phyloP scores from a whole-genome alignment of 2,888 invertebrate genomes.

The Catotricha subobsoleta region DNA sequence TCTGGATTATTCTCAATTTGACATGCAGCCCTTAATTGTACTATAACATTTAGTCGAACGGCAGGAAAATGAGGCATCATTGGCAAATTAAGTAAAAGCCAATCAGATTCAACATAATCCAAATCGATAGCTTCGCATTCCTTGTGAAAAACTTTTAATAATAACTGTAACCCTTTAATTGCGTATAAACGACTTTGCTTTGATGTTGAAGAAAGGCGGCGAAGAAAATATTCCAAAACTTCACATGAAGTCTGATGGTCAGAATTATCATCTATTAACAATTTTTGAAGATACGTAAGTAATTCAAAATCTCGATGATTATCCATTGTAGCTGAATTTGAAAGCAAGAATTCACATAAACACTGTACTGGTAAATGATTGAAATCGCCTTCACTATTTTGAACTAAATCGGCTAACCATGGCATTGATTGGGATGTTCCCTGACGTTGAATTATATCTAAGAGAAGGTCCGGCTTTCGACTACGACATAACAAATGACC shows the following conservation, averaged over 20 bases:
- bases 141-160: conserved; percentile 30
- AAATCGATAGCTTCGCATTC: conserved; percentile 22
- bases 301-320: conserved; percentile 50
- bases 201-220: conserved; percentile 66
- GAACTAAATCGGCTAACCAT: conserved; percentile 87
- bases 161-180: conserved; percentile 46
- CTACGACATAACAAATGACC: conserved; percentile 79
- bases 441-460: conserved; percentile 81
- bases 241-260: conserved; percentile 54
- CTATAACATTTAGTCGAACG: conserved; percentile 48
- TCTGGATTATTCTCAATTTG: conserved; percentile 77
- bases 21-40: conserved; percentile 66
- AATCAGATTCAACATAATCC: conserved; percentile 17
- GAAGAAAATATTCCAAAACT: conserved; percentile 75
- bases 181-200: conserved; percentile 61
- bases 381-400: conserved; percentile 59
- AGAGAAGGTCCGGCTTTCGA: conserved; percentile 76
- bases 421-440: conserved; percentile 89
- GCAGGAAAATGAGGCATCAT: conserved; percentile 60
- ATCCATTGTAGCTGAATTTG: conserved; percentile 37
- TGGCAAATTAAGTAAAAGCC: conserved; percentile 47
- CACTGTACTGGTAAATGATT: conserved; percentile 93
- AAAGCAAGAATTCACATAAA: conserved; percentile 83
- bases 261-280: conserved; percentile 32
- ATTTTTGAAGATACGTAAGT: conserved; percentile 36